A percentile compares a stretch with the other conserved stretches of the same genome.
Conservation (phyloP, 2,888 invertebrate species). For the Sialis lutaria region DNA sequence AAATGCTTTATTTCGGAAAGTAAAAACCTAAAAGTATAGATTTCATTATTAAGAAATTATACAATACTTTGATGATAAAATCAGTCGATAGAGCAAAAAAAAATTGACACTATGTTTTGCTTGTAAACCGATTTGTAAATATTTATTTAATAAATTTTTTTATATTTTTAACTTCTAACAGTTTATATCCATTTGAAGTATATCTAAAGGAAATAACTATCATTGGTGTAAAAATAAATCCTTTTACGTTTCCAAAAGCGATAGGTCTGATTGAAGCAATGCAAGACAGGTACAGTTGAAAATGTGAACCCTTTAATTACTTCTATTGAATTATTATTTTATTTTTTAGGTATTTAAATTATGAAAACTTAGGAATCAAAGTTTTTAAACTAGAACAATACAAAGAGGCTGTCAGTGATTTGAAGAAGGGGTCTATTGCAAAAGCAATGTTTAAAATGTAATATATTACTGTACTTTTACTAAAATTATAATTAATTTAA, state of each 20-base stretch:
- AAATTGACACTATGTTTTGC: no score
- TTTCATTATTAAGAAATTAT: no score
- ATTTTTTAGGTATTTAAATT: constrained; percentile 36
- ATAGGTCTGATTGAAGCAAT: constrained; percentile 42
- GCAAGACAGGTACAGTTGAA: constrained; percentile 30
- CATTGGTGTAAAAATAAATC: constrained; percentile 48
- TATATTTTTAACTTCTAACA: constrained; percentile 16
- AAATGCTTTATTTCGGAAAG: no score
- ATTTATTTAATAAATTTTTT: background rate
- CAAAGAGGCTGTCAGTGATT: constrained; percentile 29
- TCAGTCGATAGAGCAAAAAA: no score
- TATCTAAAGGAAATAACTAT: constrained; percentile 45
- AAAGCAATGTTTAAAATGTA: constrained; percentile 40
- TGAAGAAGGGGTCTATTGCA: constrained; percentile 36
- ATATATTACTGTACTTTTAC: constrained; percentile 4
- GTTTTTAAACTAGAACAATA: constrained; percentile 34
- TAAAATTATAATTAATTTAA: background rate
- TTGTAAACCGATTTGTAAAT: no score
- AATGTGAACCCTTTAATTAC: background rate
- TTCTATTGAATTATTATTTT: background rate
- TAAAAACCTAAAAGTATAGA: no score
- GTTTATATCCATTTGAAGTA: constrained; percentile 37
- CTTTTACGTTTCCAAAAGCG: constrained; percentile 45
- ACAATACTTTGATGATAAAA: no score
- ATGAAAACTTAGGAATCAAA: constrained; percentile 38